These are phyloP conservation scores for Podotricha telesiphe DNA, from an alignment of 2,888 invertebrate genomes.

Conservation along the genomic window DNA sequence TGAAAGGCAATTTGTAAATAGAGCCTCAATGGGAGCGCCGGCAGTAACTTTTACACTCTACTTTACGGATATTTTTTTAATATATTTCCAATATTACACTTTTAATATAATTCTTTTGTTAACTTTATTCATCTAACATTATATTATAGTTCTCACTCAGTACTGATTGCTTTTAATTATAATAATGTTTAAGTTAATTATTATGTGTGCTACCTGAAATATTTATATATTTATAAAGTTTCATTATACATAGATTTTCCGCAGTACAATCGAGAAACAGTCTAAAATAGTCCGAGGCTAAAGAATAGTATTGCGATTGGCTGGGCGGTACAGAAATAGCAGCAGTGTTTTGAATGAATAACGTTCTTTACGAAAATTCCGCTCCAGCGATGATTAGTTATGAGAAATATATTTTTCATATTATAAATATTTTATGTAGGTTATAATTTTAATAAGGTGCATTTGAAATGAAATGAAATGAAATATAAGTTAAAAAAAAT, in stretches of 20 bases:
- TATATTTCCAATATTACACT: not conserved
- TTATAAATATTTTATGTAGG: not conserved
- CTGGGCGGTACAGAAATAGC: slow-evolving; percentile 67
- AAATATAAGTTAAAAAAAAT: not conserved
- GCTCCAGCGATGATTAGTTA: slow-evolving; percentile 18
- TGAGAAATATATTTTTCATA: not conserved
- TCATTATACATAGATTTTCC: slow-evolving; percentile 35
- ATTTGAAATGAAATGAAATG: not conserved
- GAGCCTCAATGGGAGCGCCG: slow-evolving; percentile 70
- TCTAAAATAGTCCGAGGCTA: slow-evolving; percentile 67
- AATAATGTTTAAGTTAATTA: no score
- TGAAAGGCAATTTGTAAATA: slow-evolving; percentile 78
- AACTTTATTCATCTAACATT: not conserved
- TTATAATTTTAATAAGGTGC: not conserved
- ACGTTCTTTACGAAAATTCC: slow-evolving; percentile 40
- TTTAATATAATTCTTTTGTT: not conserved
- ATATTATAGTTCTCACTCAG: not conserved
- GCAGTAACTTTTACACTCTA: slow-evolving; percentile 64
- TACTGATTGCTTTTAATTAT: not conserved
- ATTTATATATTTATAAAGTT: slow-evolving; percentile 15
- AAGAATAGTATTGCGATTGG: slow-evolving; percentile 61
- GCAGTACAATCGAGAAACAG: slow-evolving; percentile 59
- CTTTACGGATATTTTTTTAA: slow-evolving; percentile 71
- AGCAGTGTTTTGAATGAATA: slow-evolving; percentile 54
- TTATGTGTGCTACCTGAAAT: not conserved